Evolutionary conservation across 2,797 vertebrate species (phyloP).

Genomic region (Urosaurus nigricauda): DNA sequence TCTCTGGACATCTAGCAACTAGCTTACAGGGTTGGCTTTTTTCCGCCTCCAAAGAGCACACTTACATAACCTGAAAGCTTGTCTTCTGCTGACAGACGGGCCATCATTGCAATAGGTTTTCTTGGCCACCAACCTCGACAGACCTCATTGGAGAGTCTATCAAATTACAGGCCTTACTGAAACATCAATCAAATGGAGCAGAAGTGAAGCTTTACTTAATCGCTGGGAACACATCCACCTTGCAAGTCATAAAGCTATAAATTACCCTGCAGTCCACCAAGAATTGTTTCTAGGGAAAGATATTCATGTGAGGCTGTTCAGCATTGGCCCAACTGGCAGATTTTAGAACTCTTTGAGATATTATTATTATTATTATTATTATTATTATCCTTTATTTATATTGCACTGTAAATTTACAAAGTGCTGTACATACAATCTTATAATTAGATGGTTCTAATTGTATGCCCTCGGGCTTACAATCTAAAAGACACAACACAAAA

Average conservation of each 20-base stretch:
- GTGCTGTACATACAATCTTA: no score
- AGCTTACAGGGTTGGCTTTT: background rate
- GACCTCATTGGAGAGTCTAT: background rate
- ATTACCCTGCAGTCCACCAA: background rate
- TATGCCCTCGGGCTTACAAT: no score
- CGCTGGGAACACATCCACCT: no score
- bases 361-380: no score
- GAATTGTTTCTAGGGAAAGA: background rate
- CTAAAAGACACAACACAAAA: no score
- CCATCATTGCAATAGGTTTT: background rate
- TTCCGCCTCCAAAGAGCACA: background rate
- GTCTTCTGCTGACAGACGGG: background rate
- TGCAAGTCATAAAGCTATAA: background rate
- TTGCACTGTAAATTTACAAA: no score
- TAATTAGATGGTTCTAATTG: no score
- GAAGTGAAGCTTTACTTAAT: background rate
- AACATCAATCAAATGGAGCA: background rate
- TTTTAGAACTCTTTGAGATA: no score
- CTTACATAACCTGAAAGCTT: slow-evolving; percentile 6
- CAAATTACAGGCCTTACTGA: background rate
- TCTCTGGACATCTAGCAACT: background rate
- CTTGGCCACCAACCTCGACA: background rate
- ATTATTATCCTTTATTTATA: no score
- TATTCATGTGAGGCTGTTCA: background rate
- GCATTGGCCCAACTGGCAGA: no score